Conservation (phyloP, 2,113 vertebrate species). For the Urocynchramus pylzowi region DNA sequence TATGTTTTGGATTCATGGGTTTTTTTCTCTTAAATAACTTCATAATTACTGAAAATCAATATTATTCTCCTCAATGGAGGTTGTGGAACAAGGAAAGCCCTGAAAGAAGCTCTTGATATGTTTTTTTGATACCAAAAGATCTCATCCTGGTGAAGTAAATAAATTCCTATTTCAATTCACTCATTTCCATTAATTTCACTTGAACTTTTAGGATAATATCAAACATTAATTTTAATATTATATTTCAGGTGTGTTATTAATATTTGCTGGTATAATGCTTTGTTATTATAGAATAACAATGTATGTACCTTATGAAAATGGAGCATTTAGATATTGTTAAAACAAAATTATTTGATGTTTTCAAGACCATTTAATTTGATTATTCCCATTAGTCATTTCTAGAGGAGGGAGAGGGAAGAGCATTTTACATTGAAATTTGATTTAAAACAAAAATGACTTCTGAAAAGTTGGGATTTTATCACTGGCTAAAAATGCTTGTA, state of each 20-base stretch:
- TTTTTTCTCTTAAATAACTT: constrained; percentile 1
- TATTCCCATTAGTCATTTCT: neutral
- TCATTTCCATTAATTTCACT: neutral
- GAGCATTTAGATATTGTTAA: neutral
- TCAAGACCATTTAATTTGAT: neutral
- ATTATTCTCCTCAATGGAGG: neutral
- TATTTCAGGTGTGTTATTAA: neutral
- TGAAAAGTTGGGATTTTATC: neutral
- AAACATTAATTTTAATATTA: constrained; percentile 6
- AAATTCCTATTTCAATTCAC: neutral
- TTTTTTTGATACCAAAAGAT: neutral
- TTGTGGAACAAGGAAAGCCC: neutral
- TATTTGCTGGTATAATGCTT: neutral
- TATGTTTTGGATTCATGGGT: neutral
- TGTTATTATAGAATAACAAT: neutral
- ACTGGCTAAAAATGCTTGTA: neutral
- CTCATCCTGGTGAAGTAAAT: neutral
- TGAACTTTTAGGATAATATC: neutral
- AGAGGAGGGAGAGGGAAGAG: neutral
- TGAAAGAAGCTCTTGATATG: neutral
- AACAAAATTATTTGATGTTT: neutral
- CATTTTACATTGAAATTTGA: neutral
- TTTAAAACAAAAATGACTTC: neutral
- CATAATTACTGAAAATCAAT: neutral
- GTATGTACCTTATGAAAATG: neutral